A percentile compares a stretch with the other conserved stretches of the same genome.
phyloP scores from a whole-genome alignment of 1,140 invertebrate genomes.

The Drosophila sturtevanti region DNA sequence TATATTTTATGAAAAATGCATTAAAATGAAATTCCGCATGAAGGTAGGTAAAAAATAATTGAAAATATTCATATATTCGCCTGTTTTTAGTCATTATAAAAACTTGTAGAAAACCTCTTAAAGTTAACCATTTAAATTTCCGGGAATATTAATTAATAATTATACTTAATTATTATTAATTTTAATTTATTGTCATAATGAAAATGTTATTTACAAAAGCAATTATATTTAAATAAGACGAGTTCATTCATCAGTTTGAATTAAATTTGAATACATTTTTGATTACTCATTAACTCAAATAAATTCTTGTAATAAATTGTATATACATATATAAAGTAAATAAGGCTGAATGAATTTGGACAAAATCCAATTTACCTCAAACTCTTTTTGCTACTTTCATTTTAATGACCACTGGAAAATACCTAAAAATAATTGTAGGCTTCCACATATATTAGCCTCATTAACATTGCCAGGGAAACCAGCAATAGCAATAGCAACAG shows the following conservation, averaged over 20 bases:
- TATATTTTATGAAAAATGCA: too few species aligned
- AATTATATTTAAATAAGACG: slow-evolving; percentile 1
- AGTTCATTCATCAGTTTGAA: slow-evolving; percentile 8
- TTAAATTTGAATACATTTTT: not conserved
- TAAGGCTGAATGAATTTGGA: not conserved
- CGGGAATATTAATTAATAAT: too few species aligned
- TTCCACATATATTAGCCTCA: slow-evolving; percentile 33
- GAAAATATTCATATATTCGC: too few species aligned
- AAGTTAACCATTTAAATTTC: too few species aligned
- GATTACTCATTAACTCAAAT: slow-evolving; percentile 31
- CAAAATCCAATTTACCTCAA: slow-evolving; percentile 23
- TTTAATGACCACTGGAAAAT: slow-evolving; percentile 14
- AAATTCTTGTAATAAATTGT: not conserved
- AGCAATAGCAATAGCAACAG: slow-evolving; percentile 10
- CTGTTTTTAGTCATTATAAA: too few species aligned
- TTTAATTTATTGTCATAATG: not conserved
- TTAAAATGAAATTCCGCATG: too few species aligned
- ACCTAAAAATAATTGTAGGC: slow-evolving; percentile 12
- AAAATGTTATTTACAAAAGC: not conserved
- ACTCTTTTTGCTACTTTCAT: slow-evolving; percentile 24
- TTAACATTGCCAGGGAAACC: slow-evolving; percentile 41
- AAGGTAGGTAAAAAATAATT: too few species aligned
- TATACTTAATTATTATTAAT: not conserved
- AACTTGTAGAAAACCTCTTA: too few species aligned
- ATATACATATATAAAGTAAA: not conserved